Base-by-base conservation (phyloP, 2,113 vertebrate genomes). In the Polypterus bichir region DNA sequence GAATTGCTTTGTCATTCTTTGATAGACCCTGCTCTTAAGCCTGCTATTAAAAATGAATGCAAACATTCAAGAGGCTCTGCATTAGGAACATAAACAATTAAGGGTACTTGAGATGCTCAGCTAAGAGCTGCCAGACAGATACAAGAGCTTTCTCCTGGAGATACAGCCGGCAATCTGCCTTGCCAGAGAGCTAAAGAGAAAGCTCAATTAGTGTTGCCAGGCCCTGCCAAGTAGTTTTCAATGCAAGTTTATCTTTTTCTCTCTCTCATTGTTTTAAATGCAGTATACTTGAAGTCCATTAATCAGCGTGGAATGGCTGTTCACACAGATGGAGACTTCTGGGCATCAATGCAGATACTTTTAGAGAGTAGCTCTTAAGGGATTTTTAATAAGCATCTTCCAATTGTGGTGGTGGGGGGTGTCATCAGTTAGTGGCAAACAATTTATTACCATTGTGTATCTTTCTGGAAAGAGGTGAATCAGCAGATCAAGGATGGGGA, bases 21-120 rank as follows among this genome's bases (percentile, higher is more conserved):
- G 79, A 82, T 86, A 75, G 81, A 77, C 74, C 74, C 64, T 68
- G 73, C 76, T 70, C 78, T 87, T 76, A 76, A 81, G 77, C 74
- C 71, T 70, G 79, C 81, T 83, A 82, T 86, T 87, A 88, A 85
- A 89, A 88, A 85, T 86, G 75, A 86, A 88, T 86, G 77, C 72
- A 64, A 63, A 66, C 54, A 72, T 86, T 87, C 77, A 75, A 90
- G 84, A 86, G 84, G 73, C 70, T 78, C 74, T 79, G 79, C 74
- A 76, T 84, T 81, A 81, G 81, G 81, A 83, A 83, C 76, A 81
- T 83, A 85, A 86, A 86, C 84, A 86, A 86, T 86, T 86, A 87
- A 83, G 76, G 70, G 73, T 72, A 82, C 84, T 88, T 83, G 77
- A 87, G 72, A 78, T 83, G 57, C 69, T 83, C 71, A 78, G 65